Percentiles rank a stretch among this genome's conserved stretches.
Evolutionary conservation across 2,797 vertebrate species (phyloP).

Genomic region (Eospalax fontanierii): DNA sequence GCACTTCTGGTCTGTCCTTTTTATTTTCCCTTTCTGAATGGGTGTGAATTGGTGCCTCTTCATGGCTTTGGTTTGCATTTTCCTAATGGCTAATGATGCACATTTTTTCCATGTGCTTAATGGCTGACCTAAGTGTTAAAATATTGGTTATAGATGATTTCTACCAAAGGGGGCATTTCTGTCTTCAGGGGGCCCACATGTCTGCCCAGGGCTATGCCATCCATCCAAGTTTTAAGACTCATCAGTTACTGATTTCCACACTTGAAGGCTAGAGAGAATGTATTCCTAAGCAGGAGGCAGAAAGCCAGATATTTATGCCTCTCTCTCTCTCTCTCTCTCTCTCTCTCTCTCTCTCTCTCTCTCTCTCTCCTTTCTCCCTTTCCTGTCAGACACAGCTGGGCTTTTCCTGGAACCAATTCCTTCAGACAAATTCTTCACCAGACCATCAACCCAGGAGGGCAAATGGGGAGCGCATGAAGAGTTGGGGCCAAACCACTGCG

Average conservation of each 20-base stretch:
- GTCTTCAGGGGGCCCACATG: slow-evolving; percentile 25
- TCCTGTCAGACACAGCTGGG: slow-evolving; percentile 82
- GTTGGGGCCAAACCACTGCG: slow-evolving; percentile 61
- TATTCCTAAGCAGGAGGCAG: slow-evolving; percentile 66
- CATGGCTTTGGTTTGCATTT: slow-evolving; percentile 63
- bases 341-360: slow-evolving; percentile 68
- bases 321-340: slow-evolving; percentile 31
- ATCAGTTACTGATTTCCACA: slow-evolving; percentile 81
- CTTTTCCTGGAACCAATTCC: slow-evolving; percentile 81
- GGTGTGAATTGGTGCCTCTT: slow-evolving; percentile 22
- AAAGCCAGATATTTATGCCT: slow-evolving; percentile 55
- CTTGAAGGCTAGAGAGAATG: slow-evolving; percentile 9
- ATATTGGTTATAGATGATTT: slow-evolving; percentile 57
- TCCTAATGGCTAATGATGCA: slow-evolving; percentile 42
- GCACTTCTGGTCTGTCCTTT: slow-evolving; percentile 44
- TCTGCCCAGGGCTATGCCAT: slow-evolving; percentile 51
- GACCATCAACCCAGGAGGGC: slow-evolving; percentile 83
- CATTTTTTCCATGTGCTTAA: slow-evolving; percentile 30
- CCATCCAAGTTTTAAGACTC: slow-evolving; percentile 75
- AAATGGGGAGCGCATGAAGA: slow-evolving; percentile 68
- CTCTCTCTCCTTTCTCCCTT: slow-evolving; percentile 70
- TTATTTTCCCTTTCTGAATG: not conserved
- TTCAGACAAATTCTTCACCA: slow-evolving; percentile 83
- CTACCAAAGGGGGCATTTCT: slow-evolving; percentile 4
- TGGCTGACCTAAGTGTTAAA: slow-evolving; percentile 53